phyloP scores from a whole-genome alignment of 2,888 invertebrate species.

The Xestia ashworthii region DNA sequence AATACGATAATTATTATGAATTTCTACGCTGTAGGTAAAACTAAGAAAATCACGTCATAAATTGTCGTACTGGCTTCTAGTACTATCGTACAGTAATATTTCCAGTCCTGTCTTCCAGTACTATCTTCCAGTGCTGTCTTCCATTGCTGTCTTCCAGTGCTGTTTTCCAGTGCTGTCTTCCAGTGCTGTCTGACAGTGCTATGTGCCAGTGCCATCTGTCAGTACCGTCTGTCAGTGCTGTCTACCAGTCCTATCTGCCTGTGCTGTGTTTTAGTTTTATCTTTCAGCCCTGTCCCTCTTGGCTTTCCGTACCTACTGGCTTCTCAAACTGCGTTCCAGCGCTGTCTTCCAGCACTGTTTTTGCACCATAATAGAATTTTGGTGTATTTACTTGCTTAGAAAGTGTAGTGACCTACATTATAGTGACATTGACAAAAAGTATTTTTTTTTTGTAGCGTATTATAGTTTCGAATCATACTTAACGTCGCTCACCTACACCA shows the following conservation, averaged over 20 bases:
- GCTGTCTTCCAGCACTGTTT: neutral
- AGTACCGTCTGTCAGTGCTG: neutral
- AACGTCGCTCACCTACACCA: neutral
- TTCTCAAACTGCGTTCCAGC: neutral
- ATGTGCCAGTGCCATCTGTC: no score
- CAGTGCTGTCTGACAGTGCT: neutral
- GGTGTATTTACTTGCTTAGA: neutral
- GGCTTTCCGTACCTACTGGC: neutral
- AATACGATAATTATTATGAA: conserved; percentile 37
- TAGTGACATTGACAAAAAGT: conserved; percentile 7
- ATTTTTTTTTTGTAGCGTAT: neutral
- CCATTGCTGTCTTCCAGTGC: no score
- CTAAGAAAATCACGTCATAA: conserved; percentile 7
- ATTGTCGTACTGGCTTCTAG: neutral
- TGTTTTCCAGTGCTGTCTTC: neutral
- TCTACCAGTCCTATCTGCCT: no score
- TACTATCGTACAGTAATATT: no score
- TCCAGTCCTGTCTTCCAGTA: neutral
- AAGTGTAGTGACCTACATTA: conserved; percentile 1
- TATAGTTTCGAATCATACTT: neutral
- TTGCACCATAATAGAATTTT: neutral
- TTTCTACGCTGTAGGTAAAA: conserved; percentile 17
- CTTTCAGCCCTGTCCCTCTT: neutral
- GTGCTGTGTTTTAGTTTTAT: no score
- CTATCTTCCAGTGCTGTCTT: neutral